Evolutionary conservation across 2,888 invertebrate species (phyloP), one percentile per base, ranked within the genome.

Genomic region (Mesorhabditis sp.): DNA sequence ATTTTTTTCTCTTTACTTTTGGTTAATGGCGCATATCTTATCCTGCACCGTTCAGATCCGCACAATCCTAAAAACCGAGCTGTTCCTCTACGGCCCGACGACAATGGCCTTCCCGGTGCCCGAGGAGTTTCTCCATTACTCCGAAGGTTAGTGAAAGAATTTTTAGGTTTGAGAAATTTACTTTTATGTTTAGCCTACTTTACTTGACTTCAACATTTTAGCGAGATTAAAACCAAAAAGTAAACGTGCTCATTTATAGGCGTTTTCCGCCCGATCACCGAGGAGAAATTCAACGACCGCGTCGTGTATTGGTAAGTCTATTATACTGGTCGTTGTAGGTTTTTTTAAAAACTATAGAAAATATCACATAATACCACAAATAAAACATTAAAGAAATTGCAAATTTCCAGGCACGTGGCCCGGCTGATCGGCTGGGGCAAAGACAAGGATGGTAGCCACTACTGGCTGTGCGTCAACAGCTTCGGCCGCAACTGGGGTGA

Each of bases 91-190:
- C 68, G 84, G 84, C 6, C 84, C 84, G 5, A 83, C 83, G 4
- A 84, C 84, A 5, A 80, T 84, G 79, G 84, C 84, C 7, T 82
- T 84, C 74, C 84, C 84, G 2, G 81, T 84, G 5, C 82, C 84
- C 2, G 84, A 84, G 72, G 84, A 84, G 70, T 84, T 84, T 66
- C 74, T 84, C 7, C 84, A 84, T 66, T 84, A 84, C 67, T 77
- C 81, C 10, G 74, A 71, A 42, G 83, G 81, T 76, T 41, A 6
- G 13, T 28, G 3, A 43, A 67, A 7, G 13, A n/a, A 13, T n/a
- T 10, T 43, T 6, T 43, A 15, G 13, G 13, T 7, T 66, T 10
- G 66, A 43, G 10, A 10, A 43, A 28, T 28, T 15, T 63, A 13
- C 6, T 7, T 6, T 10, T 63, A 28, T 15, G 6, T 63, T 63